A percentile compares a stretch with the other conserved stretches of the same genome.
These are phyloP conservation scores for Tillus elongatus DNA, from an alignment of 2,888 invertebrate genomes.

Conservation along the genomic window DNA sequence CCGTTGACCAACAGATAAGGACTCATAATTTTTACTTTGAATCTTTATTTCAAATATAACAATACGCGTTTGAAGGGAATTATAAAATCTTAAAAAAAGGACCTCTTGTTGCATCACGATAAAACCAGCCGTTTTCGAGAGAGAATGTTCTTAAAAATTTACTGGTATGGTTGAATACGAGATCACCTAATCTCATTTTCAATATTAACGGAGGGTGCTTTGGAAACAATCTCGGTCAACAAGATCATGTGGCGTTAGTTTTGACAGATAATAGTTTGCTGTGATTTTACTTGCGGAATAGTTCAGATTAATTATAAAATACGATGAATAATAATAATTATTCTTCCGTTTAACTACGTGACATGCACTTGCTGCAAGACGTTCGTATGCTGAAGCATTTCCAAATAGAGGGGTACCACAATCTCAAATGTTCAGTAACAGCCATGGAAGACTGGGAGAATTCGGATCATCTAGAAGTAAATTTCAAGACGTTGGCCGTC, in stretches of 20 bases:
- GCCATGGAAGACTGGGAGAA: too few relatives aligned
- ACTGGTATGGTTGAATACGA: not conserved
- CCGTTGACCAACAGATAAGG: not conserved
- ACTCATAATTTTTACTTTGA: not conserved
- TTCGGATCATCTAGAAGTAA: too few relatives aligned
- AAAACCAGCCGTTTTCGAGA: conserved; percentile 5
- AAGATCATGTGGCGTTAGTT: not conserved
- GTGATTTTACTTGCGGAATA: too few relatives aligned
- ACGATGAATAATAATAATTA: too few relatives aligned
- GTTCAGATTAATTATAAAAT: too few relatives aligned
- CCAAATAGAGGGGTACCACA: too few relatives aligned
- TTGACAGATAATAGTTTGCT: too few relatives aligned
- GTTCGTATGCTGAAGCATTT: too few relatives aligned
- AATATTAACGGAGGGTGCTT: not conserved
- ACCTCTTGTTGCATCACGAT: conserved; percentile 2
- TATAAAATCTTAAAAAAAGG: not conserved
- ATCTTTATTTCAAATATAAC: not conserved
- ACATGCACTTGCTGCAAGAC: too few relatives aligned
- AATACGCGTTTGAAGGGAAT: not conserved
- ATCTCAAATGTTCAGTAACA: too few relatives aligned
- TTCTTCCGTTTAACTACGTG: too few relatives aligned
- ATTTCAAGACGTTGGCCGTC: too few relatives aligned
- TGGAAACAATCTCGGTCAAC: conserved; percentile 1
- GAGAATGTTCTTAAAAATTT: conserved; percentile 5
- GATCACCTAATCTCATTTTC: not conserved